Evolutionary conservation across 2,888 invertebrate species (phyloP).

Genomic region (Epinotia bilunana): DNA sequence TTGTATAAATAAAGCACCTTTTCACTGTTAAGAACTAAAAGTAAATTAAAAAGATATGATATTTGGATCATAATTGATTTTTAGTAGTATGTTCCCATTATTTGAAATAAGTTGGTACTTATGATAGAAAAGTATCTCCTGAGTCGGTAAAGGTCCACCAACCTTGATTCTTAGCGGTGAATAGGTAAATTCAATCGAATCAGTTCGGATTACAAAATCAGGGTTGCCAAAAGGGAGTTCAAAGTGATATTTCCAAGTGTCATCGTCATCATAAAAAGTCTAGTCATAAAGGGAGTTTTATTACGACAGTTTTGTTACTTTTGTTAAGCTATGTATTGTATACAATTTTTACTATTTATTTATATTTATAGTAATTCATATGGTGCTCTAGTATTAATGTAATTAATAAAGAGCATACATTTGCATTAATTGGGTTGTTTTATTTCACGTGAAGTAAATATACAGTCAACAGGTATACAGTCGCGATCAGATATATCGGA

Average conservation of each 20-base stretch:
- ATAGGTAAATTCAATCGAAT: background rate
- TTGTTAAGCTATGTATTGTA: slow-evolving; percentile 76
- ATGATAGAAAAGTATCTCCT: no score
- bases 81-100: background rate
- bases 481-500: no score
- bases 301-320: slow-evolving; percentile 66
- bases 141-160: no score
- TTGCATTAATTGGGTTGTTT: slow-evolving; percentile 53
- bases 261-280: slow-evolving; percentile 63
- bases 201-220: slow-evolving; percentile 20
- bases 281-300: slow-evolving; percentile 70
- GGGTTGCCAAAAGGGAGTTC: slow-evolving; percentile 21
- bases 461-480: no score
- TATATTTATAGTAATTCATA: slow-evolving; percentile 73
- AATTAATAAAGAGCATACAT: slow-evolving; percentile 77
- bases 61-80: background rate
- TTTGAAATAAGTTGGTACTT: no score
- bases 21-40: background rate
- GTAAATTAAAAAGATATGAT: background rate
- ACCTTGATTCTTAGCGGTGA: background rate
- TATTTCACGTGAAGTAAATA: slow-evolving; percentile 43
- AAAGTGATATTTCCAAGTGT: slow-evolving; percentile 45
- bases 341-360: slow-evolving; percentile 77
- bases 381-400: slow-evolving; percentile 75
- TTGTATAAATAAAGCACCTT: background rate